phyloP scores from a whole-genome alignment of 2,797 vertebrate species.

The Hemibagrus guttatus region DNA sequence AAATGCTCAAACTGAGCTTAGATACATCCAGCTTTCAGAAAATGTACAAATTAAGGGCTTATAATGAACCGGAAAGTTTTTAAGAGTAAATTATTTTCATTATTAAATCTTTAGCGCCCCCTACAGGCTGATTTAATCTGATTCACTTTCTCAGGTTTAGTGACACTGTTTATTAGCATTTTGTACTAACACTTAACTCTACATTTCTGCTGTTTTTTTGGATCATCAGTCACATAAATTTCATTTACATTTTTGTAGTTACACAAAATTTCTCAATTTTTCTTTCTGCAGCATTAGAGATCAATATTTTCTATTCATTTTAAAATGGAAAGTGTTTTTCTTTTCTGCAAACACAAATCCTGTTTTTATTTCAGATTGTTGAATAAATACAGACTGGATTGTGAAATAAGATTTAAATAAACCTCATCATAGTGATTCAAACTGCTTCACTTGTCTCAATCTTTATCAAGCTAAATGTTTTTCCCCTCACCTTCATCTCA shows the following conservation, averaged over 20 bases:
- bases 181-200: not conserved
- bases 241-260: not conserved
- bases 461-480: not conserved
- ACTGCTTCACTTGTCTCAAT: not conserved
- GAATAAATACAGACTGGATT: not conserved
- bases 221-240: not conserved
- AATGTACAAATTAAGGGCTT: not conserved
- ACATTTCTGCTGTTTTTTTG: not conserved
- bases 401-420: not conserved
- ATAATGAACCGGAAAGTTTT: not conserved
- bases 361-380: not conserved
- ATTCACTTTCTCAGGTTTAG: not conserved
- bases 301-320: not conserved
- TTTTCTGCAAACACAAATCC: not conserved
- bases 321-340: not conserved
- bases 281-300: not conserved
- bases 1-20: not conserved
- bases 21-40: not conserved
- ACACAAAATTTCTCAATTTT: not conserved
- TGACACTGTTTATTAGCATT: not conserved
- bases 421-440: not conserved
- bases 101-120: conserved; percentile 4
- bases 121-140: not conserved
- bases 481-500: too few relatives aligned
- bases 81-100: not conserved